These are phyloP conservation scores for Caenorhabditis japonica DNA, from an alignment of 2,888 invertebrate genomes.

Conservation along the genomic window DNA sequence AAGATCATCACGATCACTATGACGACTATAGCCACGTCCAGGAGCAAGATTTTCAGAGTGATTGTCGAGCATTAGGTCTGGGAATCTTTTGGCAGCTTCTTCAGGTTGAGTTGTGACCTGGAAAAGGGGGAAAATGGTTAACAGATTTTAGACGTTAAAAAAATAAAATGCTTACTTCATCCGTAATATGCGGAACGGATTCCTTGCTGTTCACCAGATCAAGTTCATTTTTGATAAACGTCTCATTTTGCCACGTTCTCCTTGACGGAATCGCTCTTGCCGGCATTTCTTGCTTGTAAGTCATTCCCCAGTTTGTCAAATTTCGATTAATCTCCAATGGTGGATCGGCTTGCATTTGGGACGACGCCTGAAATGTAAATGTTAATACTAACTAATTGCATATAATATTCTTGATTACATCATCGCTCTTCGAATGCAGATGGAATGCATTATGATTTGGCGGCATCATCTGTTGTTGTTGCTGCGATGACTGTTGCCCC, in stretches of 20 bases:
- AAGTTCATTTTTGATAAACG: constrained; percentile 69
- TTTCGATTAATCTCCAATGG: constrained; percentile 74
- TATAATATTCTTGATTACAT: constrained; percentile 19
- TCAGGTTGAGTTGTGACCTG: constrained; percentile 49
- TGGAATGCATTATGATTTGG: constrained; percentile 52
- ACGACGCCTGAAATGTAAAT: constrained; percentile 20
- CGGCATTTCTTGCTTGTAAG: constrained; percentile 49
- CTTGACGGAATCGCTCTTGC: constrained; percentile 48
- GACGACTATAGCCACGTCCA: constrained; percentile 25
- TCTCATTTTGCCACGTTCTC: constrained; percentile 73
- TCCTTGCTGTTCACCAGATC: constrained; percentile 70
- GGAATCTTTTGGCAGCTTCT: constrained; percentile 42
- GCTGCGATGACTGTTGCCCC: constrained; percentile 7
- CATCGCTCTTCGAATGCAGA: constrained; percentile 47
- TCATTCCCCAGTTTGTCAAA: constrained; percentile 77
- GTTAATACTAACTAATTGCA: too few relatives aligned
- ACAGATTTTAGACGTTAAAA: neutral
- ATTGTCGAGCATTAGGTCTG: constrained; percentile 41
- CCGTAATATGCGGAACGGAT: constrained; percentile 61
- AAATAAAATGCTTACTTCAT: constrained; percentile 39
- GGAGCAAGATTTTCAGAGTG: constrained; percentile 41
- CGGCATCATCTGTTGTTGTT: constrained; percentile 32
- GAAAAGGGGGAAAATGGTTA: neutral
- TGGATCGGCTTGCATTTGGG: constrained; percentile 70
- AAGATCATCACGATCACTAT: constrained; percentile 37